A percentile compares a stretch with the other conserved stretches of the same genome.
phyloP scores from a whole-genome alignment of 2,888 invertebrate genomes.

The Netelia melanura region DNA sequence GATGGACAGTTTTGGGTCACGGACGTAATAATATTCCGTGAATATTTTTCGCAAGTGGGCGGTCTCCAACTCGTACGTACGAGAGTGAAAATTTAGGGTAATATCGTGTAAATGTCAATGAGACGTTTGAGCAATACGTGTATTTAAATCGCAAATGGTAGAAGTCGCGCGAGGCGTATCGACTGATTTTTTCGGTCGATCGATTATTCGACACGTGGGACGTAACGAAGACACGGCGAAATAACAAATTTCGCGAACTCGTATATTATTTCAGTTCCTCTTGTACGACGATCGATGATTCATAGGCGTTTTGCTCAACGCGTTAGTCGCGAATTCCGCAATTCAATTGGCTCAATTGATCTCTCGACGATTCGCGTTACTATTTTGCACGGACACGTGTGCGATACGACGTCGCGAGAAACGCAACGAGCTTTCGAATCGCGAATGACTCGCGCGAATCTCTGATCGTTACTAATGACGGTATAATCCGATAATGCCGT shows the following conservation, averaged over 20 bases:
- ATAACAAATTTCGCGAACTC: neutral
- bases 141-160: neutral
- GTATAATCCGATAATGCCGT: constrained; percentile 16
- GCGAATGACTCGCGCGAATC: constrained; percentile 9
- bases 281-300: neutral
- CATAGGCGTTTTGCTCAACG: neutral
- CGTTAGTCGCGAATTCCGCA: constrained; percentile 16
- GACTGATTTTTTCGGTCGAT: neutral
- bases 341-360: constrained; percentile 48
- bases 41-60: constrained; percentile 70
- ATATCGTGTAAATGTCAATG: neutral
- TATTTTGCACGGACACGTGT: constrained; percentile 37
- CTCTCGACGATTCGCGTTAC: constrained; percentile 25
- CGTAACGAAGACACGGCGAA: neutral
- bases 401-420: neutral
- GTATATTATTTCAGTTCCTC: neutral
- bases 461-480: constrained; percentile 22
- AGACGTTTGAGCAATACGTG: neutral
- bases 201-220: neutral
- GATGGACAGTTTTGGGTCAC: constrained; percentile 77
- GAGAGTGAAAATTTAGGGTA: neutral
- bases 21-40: constrained; percentile 69
- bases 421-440: neutral
- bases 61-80: neutral
- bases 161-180: neutral